A percentile compares a stretch with the other conserved stretches of the same genome.
phyloP scores from a whole-genome alignment of 1,140 invertebrate species.

The Piezodorus guildinii region DNA sequence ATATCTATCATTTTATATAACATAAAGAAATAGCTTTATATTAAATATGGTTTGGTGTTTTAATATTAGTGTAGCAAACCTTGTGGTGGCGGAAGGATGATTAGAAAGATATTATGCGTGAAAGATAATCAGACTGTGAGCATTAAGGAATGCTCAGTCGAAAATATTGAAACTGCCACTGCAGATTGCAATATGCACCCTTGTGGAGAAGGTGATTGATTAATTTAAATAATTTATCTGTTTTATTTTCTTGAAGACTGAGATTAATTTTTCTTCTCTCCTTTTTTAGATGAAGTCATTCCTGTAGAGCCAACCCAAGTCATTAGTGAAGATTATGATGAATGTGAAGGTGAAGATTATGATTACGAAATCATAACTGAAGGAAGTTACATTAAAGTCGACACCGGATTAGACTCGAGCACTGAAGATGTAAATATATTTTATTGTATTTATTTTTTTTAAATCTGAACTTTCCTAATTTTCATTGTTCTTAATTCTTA shows the following conservation, averaged over 20 bases:
- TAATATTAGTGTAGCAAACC: conserved; percentile 55
- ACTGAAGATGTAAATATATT: background rate
- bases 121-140: conserved; percentile 51
- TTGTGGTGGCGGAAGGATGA: conserved; percentile 68
- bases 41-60: conserved; percentile 16
- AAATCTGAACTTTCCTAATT: too few species aligned
- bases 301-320: conserved; percentile 47
- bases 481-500: too few species aligned
- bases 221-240: background rate
- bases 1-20: too few species aligned
- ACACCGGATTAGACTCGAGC: background rate
- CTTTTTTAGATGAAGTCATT: conserved; percentile 48
- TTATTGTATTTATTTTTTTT: too few species aligned
- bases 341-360: conserved; percentile 37
- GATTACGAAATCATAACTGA: conserved; percentile 13
- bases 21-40: too few species aligned
- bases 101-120: conserved; percentile 66
- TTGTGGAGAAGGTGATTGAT: conserved; percentile 48
- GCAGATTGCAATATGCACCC: conserved; percentile 63
- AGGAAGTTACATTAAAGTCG: background rate
- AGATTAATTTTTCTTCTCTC: too few species aligned
- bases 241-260: too few species aligned
- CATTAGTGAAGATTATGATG: conserved; percentile 38
- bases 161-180: conserved; percentile 47
- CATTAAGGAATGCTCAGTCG: conserved; percentile 47